Conservation (phyloP, 1,140 invertebrate species). For the Dolichoris vasculosae region DNA sequence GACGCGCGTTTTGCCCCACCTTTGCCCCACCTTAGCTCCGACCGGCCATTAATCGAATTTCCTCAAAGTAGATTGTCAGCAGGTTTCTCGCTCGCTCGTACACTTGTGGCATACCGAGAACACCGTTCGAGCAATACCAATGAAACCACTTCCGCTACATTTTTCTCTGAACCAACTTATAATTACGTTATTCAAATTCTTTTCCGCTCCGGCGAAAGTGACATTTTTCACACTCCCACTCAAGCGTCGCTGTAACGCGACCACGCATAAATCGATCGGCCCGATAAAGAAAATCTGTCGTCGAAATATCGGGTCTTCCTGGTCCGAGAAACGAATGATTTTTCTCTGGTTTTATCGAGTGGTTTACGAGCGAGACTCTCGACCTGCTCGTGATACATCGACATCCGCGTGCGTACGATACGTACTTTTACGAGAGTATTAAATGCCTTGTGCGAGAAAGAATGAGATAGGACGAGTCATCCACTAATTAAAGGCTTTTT, state of each 20-base stretch:
- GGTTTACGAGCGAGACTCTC: too few relatives aligned
- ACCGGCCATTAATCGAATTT: constrained; percentile 6
- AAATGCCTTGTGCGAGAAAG: background rate
- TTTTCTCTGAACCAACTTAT: constrained; percentile 24
- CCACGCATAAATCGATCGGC: background rate
- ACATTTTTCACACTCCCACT: constrained; percentile 15
- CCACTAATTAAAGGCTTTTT: constrained; percentile 39
- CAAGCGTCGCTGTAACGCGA: background rate
- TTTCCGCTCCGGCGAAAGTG: constrained; percentile 4
- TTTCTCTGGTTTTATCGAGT: too few relatives aligned
- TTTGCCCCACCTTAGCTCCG: background rate
- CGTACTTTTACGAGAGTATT: background rate
- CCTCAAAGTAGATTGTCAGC: constrained; percentile 17
- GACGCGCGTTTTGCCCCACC: background rate
- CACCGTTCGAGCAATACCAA: background rate
- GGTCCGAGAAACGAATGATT: too few relatives aligned
- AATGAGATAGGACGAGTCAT: constrained; percentile 7
- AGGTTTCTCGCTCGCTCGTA: background rate
- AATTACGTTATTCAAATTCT: constrained; percentile 12
- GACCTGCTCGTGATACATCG: background rate
- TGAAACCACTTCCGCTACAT: constrained; percentile 25
- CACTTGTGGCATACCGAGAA: background rate
- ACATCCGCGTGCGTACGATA: background rate
- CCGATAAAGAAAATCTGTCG: background rate
- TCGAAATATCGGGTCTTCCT: background rate